phyloP scores from a whole-genome alignment of 2,797 vertebrate genomes.

The Ciconia nigra region DNA sequence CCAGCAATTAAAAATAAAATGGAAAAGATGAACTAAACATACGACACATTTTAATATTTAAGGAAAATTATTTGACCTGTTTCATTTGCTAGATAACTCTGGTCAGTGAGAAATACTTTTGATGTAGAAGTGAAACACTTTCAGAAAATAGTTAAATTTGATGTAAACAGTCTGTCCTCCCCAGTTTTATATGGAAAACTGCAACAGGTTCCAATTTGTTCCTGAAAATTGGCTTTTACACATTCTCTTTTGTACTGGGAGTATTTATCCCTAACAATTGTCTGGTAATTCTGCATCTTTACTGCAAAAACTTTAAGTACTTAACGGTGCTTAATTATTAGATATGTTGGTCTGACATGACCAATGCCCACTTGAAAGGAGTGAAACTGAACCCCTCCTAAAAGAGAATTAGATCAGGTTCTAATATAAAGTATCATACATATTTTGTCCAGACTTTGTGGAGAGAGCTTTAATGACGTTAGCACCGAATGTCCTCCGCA shows the following conservation, averaged over 20 bases:
- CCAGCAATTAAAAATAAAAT: background rate
- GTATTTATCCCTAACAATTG: background rate
- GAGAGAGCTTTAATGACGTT: background rate
- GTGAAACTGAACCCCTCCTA: background rate
- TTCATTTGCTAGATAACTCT: background rate
- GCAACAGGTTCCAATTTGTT: background rate
- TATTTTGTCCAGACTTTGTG: background rate
- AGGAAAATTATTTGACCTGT: background rate
- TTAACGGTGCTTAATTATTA: background rate
- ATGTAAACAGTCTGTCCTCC: background rate
- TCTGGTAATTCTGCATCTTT: background rate
- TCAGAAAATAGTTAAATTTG: background rate
- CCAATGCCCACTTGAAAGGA: background rate
- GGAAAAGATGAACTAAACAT: background rate
- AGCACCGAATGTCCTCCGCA: rapidly evolving
- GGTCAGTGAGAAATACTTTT: background rate
- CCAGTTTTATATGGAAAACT: background rate
- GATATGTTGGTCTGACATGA: background rate
- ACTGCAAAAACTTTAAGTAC: background rate
- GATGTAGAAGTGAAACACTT: background rate
- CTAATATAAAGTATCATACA: rapidly evolving
- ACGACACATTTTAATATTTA: background rate
- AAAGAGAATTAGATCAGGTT: background rate
- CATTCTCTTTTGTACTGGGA: background rate
- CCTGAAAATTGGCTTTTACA: background rate